Evolutionary conservation across 1,140 invertebrate genomes (phyloP), one percentile per base, ranked within the genome.

Genomic region (Formica selysi): DNA sequence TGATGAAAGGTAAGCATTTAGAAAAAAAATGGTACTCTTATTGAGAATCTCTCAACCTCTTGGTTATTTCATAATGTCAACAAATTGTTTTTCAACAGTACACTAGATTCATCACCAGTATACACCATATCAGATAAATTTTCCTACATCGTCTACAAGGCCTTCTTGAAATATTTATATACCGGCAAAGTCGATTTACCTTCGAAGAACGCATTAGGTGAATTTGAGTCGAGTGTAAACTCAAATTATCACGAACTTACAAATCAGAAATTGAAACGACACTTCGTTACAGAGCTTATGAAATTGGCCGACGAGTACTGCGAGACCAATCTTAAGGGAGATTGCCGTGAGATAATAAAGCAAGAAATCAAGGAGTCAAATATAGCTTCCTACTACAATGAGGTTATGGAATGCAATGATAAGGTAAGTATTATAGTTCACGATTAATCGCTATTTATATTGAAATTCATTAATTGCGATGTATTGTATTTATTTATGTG

Each of bases 161-260:
- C 96, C 44, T 97, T 97, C 91, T 93, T 97, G 0, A 95, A 95
- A 62, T 97, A 97, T 91, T 94, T 97, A 3, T 97, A 97, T 92
- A 97, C 97, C 6, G 97, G 97, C 92, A 95, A 96, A 91, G 95
- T 97, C 48, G 96, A 97, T 91, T 91, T 97, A 54, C 94, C 96
- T 59, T 95, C 96, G 79, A 96, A 97, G 91, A 96, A 96, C 93
- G 96, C 96, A 81, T 95, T 97, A 92, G 96, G 96, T 96, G 94
- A 91, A 92, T n/a, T 32, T n/a, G 26, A 16, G 13, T 32, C 13
- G 10, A 59, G 3, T 91, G 74, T 6, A 13, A 48, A 3, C 3
- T 48, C 5, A 51, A 19, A 51, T 51, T 19, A 51, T 51, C 1
- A 19, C 2, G 5, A 19, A 7, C 2, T n/a, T 61, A 8, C 13